Base-by-base conservation (phyloP, 2,888 invertebrate genomes). In the Patella caerulea region DNA sequence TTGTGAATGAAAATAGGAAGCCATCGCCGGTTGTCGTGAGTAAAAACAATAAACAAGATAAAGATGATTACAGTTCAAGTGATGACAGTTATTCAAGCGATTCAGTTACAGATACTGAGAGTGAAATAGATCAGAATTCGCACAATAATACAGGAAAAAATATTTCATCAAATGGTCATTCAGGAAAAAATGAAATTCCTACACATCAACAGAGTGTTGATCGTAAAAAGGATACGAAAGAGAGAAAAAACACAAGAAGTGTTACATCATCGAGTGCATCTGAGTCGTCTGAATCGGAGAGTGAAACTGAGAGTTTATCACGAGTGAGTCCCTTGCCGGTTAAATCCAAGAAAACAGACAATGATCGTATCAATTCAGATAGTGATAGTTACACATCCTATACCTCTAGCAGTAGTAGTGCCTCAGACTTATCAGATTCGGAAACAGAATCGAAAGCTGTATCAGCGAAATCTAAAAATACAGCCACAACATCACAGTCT, bases 51-150 rank as follows among this genome's bases (percentile, higher is more conserved):
- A 74, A 56, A 45, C 45, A 52, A 55, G 24, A 59, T 65, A 19
- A 73, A 34, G 24, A 77, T 54, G n/a, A 75, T 24, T 34, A 59
- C 11, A 34, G 53, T 24, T 59, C 74, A 52, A 79, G 78, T 79
- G 73, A 80, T 79, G 80, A 79, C 79, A 70, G 69, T 45, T n/a
- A 71, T 75, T 73, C 73, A 72, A 71, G 56, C 65, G 72, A 73
- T 55, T 78, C 79, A n/a, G 78, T 77, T 19, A 79, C 81, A 54
- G 72, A 76, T 45, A 72, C 81, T 54, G 72, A 79, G 14, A 77
- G 77, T 78, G 78, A 78, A 59, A 34, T 65, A 75, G 24, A 65
- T 19, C 71, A 15, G n/a, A 75, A 55, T n/a, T 14, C 52, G 15
- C 56, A 55, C 19, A 24, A 19, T 15, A 34, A 15, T 15, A 17